Evolutionary conservation across 2,888 invertebrate genomes (phyloP).

Genomic region (Oxyscelio sp.): DNA sequence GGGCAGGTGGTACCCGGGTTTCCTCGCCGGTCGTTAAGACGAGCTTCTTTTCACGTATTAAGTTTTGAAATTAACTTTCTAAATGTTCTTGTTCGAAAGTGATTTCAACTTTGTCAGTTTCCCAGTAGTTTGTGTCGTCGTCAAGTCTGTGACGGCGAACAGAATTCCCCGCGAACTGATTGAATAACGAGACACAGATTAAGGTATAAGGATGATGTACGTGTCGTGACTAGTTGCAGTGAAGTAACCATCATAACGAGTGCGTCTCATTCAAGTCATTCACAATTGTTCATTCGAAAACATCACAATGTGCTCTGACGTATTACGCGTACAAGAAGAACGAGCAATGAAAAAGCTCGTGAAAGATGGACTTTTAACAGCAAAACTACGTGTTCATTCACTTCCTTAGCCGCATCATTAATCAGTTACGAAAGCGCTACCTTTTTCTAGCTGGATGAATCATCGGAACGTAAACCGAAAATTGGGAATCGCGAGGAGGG

Average conservation of each 20-base stretch:
- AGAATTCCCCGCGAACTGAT: slow-evolving; percentile 13
- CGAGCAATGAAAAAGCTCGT: neutral
- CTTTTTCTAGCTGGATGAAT: neutral
- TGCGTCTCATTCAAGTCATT: slow-evolving; percentile 6
- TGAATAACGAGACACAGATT: slow-evolving; percentile 30
- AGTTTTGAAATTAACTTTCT: slow-evolving; percentile 51
- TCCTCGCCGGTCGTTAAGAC: slow-evolving; percentile 11
- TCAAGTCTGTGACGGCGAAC: slow-evolving; percentile 15
- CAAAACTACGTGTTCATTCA: neutral
- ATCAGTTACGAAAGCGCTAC: neutral
- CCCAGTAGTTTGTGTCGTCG: slow-evolving; percentile 7
- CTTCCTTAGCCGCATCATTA: neutral
- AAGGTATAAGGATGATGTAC: slow-evolving; percentile 12
- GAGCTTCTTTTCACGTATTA: slow-evolving; percentile 24
- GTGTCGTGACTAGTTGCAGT: slow-evolving; percentile 24
- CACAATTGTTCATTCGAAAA: neutral
- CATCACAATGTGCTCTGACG: neutral
- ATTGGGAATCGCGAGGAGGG: no score
- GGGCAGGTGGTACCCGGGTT: slow-evolving; percentile 45
- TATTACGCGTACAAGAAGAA: neutral
- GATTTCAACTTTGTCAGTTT: slow-evolving; percentile 10
- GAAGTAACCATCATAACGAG: slow-evolving; percentile 16
- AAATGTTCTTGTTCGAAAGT: slow-evolving; percentile 37
- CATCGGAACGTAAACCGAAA: neutral
- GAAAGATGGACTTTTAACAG: neutral